A percentile compares a stretch with the other conserved stretches of the same genome.
Conservation (phyloP, 1,140 invertebrate species). For the Drosophila bocqueti region DNA sequence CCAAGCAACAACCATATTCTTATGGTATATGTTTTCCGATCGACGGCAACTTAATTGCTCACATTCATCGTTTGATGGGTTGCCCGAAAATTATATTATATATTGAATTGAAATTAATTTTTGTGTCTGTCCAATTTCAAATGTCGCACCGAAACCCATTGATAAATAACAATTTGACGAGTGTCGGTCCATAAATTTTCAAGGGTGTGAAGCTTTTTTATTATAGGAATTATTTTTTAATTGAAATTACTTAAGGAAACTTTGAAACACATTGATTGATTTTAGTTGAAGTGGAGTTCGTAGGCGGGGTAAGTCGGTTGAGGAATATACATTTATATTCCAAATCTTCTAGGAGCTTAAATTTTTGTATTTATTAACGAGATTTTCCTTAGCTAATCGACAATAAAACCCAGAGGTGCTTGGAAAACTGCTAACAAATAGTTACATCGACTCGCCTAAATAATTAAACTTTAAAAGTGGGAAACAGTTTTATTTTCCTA, state of each 20-base stretch:
- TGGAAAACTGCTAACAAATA: background rate
- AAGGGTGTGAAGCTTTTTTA: slow-evolving; percentile 10
- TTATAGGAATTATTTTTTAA: background rate
- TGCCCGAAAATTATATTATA: slow-evolving; percentile 15
- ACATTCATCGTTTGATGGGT: background rate
- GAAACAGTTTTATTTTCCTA: no score
- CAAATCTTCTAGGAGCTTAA: no score
- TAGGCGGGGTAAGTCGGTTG: background rate
- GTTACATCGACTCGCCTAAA: no score
- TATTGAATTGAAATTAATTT: slow-evolving; percentile 31
- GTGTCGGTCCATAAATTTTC: slow-evolving; percentile 15
- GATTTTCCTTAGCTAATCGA: background rate
- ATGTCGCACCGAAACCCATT: slow-evolving; percentile 3
- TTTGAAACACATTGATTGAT: background rate
- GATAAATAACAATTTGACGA: slow-evolving; percentile 23
- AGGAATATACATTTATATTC: background rate
- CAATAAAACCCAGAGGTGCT: no score
- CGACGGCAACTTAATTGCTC: slow-evolving; percentile 38
- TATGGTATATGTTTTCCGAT: slow-evolving; percentile 16
- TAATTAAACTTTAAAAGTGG: no score
- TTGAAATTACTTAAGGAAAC: background rate
- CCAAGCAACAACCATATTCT: background rate
- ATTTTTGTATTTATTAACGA: rapidly evolving
- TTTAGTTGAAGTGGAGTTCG: background rate
- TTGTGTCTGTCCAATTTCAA: background rate